Percentiles rank a stretch among this genome's conserved stretches.
Conservation (phyloP, 2,113 vertebrate genomes). For the Corvus hawaiiensis region DNA sequence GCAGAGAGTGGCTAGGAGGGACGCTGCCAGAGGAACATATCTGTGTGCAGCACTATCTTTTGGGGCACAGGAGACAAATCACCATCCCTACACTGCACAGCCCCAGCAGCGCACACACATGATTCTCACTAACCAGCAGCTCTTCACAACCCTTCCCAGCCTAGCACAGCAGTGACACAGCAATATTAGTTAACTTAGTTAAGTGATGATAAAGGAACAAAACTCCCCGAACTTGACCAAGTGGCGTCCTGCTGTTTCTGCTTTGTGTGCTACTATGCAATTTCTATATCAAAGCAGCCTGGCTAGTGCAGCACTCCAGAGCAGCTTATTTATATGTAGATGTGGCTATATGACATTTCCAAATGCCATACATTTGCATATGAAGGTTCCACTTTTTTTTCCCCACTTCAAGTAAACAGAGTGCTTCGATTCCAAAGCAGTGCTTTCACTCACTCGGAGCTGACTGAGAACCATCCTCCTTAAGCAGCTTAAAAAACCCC, state of each 20-base stretch:
- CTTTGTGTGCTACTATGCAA: slow-evolving; percentile 16
- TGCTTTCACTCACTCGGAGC: slow-evolving; percentile 3
- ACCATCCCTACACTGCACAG: fast-evolving
- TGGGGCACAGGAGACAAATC: background rate
- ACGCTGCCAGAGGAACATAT: background rate
- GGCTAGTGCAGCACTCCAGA: slow-evolving; percentile 48
- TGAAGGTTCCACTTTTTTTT: slow-evolving; percentile 63
- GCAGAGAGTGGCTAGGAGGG: background rate
- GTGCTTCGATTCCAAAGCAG: slow-evolving; percentile 48
- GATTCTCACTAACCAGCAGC: background rate
- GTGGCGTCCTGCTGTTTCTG: slow-evolving; percentile 22
- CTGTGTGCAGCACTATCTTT: fast-evolving
- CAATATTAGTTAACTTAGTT: background rate
- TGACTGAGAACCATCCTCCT: slow-evolving; percentile 25
- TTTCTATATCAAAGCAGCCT: slow-evolving; percentile 59
- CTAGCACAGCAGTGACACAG: background rate
- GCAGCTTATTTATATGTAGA: slow-evolving; percentile 79
- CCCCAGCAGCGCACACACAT: background rate
- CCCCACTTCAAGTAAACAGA: slow-evolving; percentile 63
- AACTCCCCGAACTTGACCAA: background rate
- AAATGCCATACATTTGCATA: slow-evolving; percentile 84
- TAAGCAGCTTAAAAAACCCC: background rate
- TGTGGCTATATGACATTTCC: slow-evolving; percentile 79
- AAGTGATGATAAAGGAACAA: slow-evolving; percentile 28
- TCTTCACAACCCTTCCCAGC: background rate